These are phyloP conservation scores for Ecdyonurus torrentis DNA, from an alignment of 2,888 invertebrate genomes.

Conservation along the genomic window DNA sequence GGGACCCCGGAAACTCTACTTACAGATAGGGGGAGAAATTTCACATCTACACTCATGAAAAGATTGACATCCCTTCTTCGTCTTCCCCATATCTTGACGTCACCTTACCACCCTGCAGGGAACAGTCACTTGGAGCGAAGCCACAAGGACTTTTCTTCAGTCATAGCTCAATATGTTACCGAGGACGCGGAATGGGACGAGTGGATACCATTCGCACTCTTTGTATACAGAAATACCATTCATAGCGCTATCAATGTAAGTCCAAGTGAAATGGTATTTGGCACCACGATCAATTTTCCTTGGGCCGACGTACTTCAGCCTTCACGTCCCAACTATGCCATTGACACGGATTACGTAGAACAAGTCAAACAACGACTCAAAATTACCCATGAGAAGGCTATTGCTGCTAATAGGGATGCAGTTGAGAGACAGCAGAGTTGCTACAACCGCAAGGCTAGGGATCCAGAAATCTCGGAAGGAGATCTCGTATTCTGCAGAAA, in stretches of 20 bases:
- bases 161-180: no score
- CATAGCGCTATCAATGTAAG: not conserved
- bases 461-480: not conserved
- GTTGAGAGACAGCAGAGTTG: not conserved
- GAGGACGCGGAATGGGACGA: not conserved
- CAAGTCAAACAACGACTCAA: not conserved
- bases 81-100: conserved; percentile 7
- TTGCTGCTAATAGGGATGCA: not conserved
- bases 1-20: not conserved
- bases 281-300: not conserved
- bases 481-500: not conserved
- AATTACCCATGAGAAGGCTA: not conserved
- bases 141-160: no score
- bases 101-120: conserved; percentile 1
- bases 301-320: not conserved
- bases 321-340: not conserved
- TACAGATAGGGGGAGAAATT: not conserved
- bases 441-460: not conserved
- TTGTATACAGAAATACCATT: not conserved
- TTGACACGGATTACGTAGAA: not conserved
- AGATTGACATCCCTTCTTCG: conserved; percentile 12
- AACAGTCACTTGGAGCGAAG: not conserved
- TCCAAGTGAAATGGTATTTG: not conserved
- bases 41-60: not conserved
- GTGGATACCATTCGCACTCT: not conserved